These are phyloP conservation scores for Buceros bicornis DNA, from an alignment of 2,797 vertebrate genomes.

Conservation along the genomic window DNA sequence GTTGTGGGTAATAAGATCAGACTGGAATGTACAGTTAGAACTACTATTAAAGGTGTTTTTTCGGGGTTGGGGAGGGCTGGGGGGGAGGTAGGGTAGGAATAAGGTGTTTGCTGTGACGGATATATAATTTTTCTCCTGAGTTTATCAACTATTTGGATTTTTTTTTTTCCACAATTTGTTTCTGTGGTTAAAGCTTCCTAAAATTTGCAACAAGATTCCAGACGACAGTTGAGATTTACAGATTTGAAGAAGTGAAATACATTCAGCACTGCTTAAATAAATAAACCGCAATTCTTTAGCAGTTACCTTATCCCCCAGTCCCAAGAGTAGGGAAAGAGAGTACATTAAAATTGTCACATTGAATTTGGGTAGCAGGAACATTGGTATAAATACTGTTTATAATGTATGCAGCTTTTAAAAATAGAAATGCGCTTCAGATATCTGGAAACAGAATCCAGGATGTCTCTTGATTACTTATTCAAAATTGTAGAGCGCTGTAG, in stretches of 20 bases:
- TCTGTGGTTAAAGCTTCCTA: background rate
- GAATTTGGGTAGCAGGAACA: background rate
- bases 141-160: background rate
- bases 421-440: background rate
- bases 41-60: background rate
- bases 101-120: background rate
- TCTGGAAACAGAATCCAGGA: background rate
- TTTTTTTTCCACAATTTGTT: background rate
- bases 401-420: background rate
- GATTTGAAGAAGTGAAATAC: background rate
- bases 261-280: background rate
- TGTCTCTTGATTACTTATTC: background rate
- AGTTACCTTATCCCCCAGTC: background rate
- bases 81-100: background rate
- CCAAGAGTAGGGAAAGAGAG: background rate
- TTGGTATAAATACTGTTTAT: background rate
- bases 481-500: background rate
- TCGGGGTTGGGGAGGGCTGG: no score
- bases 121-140: background rate
- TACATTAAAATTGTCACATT: background rate
- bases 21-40: background rate
- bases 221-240: accelerated
- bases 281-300: background rate
- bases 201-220: background rate
- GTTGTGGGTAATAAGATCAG: background rate